Evolutionary conservation across 2,888 invertebrate species (phyloP).

Genomic region (Stenolophus ochropezus): DNA sequence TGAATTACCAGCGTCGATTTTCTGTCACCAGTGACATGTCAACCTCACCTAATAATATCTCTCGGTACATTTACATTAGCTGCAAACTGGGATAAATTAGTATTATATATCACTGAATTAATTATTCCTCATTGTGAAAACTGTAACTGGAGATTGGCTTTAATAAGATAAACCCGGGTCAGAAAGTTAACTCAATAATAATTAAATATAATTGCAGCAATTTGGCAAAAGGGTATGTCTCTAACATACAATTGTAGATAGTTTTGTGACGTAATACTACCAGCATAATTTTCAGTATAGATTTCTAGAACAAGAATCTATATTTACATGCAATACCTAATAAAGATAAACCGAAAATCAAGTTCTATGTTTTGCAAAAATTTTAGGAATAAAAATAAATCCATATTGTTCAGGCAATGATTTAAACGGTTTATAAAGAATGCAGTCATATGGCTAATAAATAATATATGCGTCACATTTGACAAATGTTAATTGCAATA

Average conservation of each 20-base stretch:
- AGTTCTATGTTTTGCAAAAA: no score
- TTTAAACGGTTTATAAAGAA: no score
- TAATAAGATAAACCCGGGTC: neutral
- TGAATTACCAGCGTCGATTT: constrained; percentile 10
- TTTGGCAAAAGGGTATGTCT: neutral
- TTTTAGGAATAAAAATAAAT: no score
- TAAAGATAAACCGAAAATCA: no score
- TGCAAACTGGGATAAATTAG: neutral
- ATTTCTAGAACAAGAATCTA: neutral
- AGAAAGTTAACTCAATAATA: neutral
- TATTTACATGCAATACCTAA: no score
- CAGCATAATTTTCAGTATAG: neutral
- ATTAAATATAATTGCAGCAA: neutral
- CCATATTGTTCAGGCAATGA: no score
- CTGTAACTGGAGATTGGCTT: neutral
- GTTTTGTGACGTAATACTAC: neutral
- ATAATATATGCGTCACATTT: no score
- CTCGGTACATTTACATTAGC: neutral
- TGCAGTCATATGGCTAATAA: no score
- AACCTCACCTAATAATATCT: neutral
- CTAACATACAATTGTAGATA: neutral
- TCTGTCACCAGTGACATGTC: constrained; percentile 1
- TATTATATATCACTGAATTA: neutral
- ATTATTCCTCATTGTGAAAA: neutral
- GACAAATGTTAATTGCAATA: no score